phyloP scores from a whole-genome alignment of 1,140 invertebrate species.

The Melitaea cinxia region DNA sequence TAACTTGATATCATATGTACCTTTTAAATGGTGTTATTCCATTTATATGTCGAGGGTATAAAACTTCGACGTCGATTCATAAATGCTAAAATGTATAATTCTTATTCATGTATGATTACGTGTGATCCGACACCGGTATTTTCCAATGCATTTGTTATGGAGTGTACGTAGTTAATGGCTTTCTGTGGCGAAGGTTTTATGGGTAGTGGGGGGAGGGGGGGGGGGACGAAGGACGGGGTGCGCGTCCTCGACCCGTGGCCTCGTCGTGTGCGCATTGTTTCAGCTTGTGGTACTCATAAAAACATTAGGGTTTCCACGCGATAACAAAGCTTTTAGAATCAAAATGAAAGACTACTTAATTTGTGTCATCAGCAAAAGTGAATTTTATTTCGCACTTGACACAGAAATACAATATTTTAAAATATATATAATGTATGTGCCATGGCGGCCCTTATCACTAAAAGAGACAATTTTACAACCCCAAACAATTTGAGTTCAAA shows the following conservation, averaged over 20 bases:
- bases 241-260: conserved; percentile 66
- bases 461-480: too few relatives aligned
- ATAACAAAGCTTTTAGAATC: neutral
- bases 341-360: too few relatives aligned
- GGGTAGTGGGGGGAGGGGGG: conserved; percentile 10
- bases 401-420: too few relatives aligned
- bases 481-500: too few relatives aligned
- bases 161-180: conserved; percentile 11
- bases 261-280: conserved; percentile 70
- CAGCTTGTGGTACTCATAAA: conserved; percentile 43
- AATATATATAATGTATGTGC: too few relatives aligned
- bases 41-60: too few relatives aligned
- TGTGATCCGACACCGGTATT: neutral
- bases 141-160: conserved; percentile 6
- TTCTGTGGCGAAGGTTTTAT: conserved; percentile 20
- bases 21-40: too few relatives aligned
- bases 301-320: conserved; percentile 32
- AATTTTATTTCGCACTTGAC: too few relatives aligned
- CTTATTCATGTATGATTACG: neutral
- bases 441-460: too few relatives aligned
- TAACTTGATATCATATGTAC: neutral
- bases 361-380: too few relatives aligned
- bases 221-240: conserved; percentile 51
- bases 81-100: too few relatives aligned
- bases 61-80: too few relatives aligned